Base-by-base conservation (phyloP, 30 jellyfish, hydroid and myxozoan genomes). In the Rhopilema esculentum region DNA sequence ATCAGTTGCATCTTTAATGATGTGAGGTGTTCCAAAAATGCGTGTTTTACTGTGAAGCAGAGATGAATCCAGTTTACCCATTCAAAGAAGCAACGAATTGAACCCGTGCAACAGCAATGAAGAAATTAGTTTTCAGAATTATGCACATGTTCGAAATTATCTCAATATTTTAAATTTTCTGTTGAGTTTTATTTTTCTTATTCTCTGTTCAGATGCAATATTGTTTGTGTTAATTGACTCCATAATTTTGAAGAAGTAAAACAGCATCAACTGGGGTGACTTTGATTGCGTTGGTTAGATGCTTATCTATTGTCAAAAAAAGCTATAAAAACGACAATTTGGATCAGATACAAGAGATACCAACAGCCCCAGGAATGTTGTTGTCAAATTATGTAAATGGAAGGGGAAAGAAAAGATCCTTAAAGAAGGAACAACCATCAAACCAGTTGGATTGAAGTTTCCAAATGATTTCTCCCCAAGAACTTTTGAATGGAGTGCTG, bases 331-430 rank as follows among this genome's bases (percentile, higher is more conserved):
- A 40, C 57, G 12, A 40, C 57, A 40, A 40, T 40, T 40, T 40
- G 57, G 57, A 40, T 6, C 57, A 40, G 57, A 40, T 40, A 40
- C 57, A 40, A 66, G 28, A n/a, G 28, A 66, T 66, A 16, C 76
- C 76, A 66, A 66, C 76, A 66, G 76, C 76, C 76, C 76, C 49
- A 66, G 31, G 76, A 66, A 66, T 66, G 1, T 66, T 20, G 21
- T 66, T 66, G 29, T 66, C 49, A 66, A 66, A 66, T 66, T 66
- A 66, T 4, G 28, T 2, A 66, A 66, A 66, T 66, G 76, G 76
- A 66, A 20, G 76, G 28, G 18, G 76, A 66, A 66, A 40, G 57
- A 66, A 21, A 15, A 66, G 76, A 66, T 66, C 76, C 76, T 66
- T 27, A 66, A 66, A 27, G 76, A 18, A 66, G 76, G 9, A 20